A percentile compares a stretch with the other conserved stretches of the same genome.
These are phyloP conservation scores for Lepidostoma basale DNA, from an alignment of 1,140 invertebrate species.

Conservation along the genomic window DNA sequence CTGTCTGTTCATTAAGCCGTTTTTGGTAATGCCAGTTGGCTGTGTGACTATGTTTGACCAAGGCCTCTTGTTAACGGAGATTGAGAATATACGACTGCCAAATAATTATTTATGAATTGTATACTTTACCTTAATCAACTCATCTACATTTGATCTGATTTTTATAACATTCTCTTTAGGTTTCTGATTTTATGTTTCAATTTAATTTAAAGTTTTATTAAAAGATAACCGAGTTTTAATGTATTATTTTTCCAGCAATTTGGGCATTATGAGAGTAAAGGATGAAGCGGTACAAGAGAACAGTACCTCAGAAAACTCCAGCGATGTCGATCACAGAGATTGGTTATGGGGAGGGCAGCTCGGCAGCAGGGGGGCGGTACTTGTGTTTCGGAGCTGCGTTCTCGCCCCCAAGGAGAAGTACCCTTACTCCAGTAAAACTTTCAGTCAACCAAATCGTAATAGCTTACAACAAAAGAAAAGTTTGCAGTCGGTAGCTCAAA, in stretches of 20 bases:
- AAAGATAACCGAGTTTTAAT: too few relatives aligned
- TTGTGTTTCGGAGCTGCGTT: constrained; percentile 64
- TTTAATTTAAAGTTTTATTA: too few relatives aligned
- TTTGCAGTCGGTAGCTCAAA: neutral
- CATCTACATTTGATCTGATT: too few relatives aligned
- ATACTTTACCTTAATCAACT: too few relatives aligned
- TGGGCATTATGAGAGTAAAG: constrained; percentile 40
- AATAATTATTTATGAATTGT: too few relatives aligned
- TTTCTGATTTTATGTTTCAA: too few relatives aligned
- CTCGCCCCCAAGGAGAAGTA: constrained; percentile 51
- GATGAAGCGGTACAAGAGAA: constrained; percentile 24
- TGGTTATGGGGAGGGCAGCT: constrained; percentile 63
- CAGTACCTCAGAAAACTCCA: neutral
- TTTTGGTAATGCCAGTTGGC: too few relatives aligned
- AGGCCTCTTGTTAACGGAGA: too few relatives aligned
- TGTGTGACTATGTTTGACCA: too few relatives aligned
- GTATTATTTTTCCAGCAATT: constrained; percentile 17
- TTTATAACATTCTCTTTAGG: too few relatives aligned
- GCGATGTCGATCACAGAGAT: constrained; percentile 21
- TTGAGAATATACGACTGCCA: too few relatives aligned
- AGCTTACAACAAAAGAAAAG: constrained; percentile 12
- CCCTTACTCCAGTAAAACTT: neutral
- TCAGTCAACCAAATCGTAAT: neutral
- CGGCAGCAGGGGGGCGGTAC: constrained; percentile 60
- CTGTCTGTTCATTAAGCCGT: too few relatives aligned